Base-by-base conservation (phyloP, 2,888 invertebrate genomes). In the Tigriopus californicus region DNA sequence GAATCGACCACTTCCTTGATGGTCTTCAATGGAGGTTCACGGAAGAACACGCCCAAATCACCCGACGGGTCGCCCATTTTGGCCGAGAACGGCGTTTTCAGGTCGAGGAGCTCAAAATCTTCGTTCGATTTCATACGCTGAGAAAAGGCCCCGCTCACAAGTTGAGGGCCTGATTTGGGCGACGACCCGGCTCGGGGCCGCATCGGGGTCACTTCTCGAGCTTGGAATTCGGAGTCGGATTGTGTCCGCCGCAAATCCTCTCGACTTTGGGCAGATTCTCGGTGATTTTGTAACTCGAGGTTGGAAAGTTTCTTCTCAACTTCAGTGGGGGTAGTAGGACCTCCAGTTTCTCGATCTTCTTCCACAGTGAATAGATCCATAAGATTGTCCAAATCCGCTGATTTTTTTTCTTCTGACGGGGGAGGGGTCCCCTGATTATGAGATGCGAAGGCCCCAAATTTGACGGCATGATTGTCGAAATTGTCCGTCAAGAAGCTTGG, bases 371-470 rank as follows among this genome's bases (percentile, higher is more conserved):
- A 44, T 2, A 40, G 40, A 22, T 12, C 42, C 18, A 56, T 44
- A 22, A 56, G 24, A 44, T 56, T 24, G 22, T 42, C 18, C 11
- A 56, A 42, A 18, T 40, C 41, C 41, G 41, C 56, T 6, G 41
- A 8, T 2, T 15, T 20, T n/a, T 42, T 22, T 4, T 42, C 44
- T n/a, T 41, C 41, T 22, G 6, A 13, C 3, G 13, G 13, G 15
- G 24, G 15, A 2, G 15, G 18, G 20, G 41, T 22, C 20, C 2
- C 33, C 20, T 5, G 18, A 10, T 18, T 54, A 20, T 49, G 15
- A 12, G 20, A 46, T 12, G 56, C 44, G 44, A 42, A 56, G 33
- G 44, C 56, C 20, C 56, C 42, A 46, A 42, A 20, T 15, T 56
- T 56, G 44, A 56, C 41, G 12, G 11, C 20, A 3, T 6, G 13